These are phyloP conservation scores for Leptinotarsa haldemani DNA, from an alignment of 2,888 invertebrate species.

Conservation along the genomic window DNA sequence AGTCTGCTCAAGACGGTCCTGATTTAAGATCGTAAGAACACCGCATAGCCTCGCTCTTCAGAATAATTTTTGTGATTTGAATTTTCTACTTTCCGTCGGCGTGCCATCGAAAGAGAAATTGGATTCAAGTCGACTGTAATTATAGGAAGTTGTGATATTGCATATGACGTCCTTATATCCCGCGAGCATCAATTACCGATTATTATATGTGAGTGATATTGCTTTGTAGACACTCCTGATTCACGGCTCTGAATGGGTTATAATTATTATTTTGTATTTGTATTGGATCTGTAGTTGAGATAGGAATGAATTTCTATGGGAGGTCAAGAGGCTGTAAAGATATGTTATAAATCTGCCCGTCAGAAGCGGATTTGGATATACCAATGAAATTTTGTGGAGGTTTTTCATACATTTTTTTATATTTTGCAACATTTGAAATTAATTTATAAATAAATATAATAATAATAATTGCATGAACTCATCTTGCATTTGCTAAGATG, in stretches of 20 bases:
- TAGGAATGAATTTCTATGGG: not conserved
- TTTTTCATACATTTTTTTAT: too few species aligned
- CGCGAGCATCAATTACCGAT: slow-evolving; percentile 36
- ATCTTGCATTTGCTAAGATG: too few species aligned
- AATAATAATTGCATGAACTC: too few species aligned
- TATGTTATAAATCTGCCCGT: not conserved
- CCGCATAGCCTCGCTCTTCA: slow-evolving; percentile 20
- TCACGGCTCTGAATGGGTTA: slow-evolving; percentile 2
- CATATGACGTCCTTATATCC: slow-evolving; percentile 41
- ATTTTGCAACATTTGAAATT: too few species aligned
- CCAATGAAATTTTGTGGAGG: too few species aligned
- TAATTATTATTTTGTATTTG: slow-evolving; percentile 5
- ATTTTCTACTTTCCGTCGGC: slow-evolving; percentile 31
- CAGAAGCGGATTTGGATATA: not conserved
- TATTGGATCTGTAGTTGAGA: not conserved
- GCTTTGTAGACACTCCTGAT: slow-evolving; percentile 12
- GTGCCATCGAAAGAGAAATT: slow-evolving; percentile 40
- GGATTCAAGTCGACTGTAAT: slow-evolving; percentile 46
- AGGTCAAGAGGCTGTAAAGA: not conserved
- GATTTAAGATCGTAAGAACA: slow-evolving; percentile 45
- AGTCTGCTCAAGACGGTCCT: not conserved
- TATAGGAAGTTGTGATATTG: slow-evolving; percentile 48
- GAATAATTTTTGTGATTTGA: slow-evolving; percentile 39
- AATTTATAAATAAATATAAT: too few species aligned
- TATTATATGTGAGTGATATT: slow-evolving; percentile 33